These are phyloP conservation scores for Acanthaster planci DNA, from an alignment of 35 echinoderm and acorn worm genomes.

Conservation along the genomic window DNA sequence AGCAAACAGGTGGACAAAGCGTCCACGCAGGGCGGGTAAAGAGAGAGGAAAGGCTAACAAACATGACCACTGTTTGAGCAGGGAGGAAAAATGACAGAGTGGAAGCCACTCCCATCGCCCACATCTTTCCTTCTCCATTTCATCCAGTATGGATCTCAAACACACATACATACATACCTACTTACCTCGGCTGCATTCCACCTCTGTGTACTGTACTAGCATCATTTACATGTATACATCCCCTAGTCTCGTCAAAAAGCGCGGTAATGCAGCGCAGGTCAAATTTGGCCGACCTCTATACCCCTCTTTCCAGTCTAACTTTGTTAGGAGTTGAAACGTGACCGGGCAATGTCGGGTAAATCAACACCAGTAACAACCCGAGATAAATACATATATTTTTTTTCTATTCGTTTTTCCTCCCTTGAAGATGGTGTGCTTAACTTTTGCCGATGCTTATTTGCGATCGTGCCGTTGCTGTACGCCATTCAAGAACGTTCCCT, in stretches of 20 bases:
- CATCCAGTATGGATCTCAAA: neutral
- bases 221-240: neutral
- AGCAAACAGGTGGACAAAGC: too few species aligned
- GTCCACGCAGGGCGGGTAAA: too few species aligned
- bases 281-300: neutral
- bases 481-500: neutral
- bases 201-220: neutral
- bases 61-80: too few species aligned
- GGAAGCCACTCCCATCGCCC: too few species aligned
- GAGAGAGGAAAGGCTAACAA: too few species aligned
- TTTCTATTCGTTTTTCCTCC: too few species aligned
- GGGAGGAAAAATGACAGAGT: too few species aligned
- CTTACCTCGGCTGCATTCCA: neutral
- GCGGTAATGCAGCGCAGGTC: neutral
- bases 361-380: neutral
- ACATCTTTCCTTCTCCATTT: too few species aligned
- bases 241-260: neutral
- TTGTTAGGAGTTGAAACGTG: constrained; percentile 18
- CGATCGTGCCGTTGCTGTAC: neutral
- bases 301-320: neutral
- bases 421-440: neutral
- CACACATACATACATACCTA: neutral
- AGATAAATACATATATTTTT: neutral
- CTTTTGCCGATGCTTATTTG: neutral
- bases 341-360: neutral